Conservation (phyloP, 2,113 vertebrate genomes). For the Oryzias curvinotus region DNA sequence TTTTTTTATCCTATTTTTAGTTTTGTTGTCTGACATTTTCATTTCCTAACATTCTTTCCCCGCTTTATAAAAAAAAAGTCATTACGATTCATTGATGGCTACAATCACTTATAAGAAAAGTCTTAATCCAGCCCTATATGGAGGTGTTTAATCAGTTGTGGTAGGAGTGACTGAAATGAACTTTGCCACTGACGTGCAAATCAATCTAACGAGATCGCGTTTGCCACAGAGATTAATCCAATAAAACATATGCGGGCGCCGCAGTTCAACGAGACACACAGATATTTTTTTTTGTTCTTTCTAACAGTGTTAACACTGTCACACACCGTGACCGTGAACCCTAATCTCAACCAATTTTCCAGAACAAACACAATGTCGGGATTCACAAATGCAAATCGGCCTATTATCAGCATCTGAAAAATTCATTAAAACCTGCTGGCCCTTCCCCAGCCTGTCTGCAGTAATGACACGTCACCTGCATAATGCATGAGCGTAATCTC, state of each 20-base stretch:
- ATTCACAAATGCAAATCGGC: slow-evolving; percentile 52
- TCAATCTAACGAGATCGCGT: slow-evolving; percentile 43
- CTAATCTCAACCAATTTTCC: slow-evolving; percentile 64
- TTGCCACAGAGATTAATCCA: slow-evolving; percentile 45
- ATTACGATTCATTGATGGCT: no score
- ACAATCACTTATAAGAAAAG: no score
- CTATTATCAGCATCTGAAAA: slow-evolving; percentile 61
- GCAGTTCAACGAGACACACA: slow-evolving; percentile 1
- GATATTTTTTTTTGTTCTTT: slow-evolving; percentile 27
- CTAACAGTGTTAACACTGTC: slow-evolving; percentile 41
- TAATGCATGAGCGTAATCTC: slow-evolving; percentile 62
- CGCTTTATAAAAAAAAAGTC: no score
- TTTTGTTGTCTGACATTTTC: no score
- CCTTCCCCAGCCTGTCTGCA: slow-evolving; percentile 41
- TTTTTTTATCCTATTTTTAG: no score
- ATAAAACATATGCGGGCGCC: slow-evolving; percentile 34
- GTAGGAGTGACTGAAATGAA: not conserved
- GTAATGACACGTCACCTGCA: slow-evolving; percentile 60
- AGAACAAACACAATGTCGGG: slow-evolving; percentile 62
- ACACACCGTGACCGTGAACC: slow-evolving; percentile 37
- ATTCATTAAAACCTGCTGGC: slow-evolving; percentile 55
- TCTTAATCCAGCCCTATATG: slow-evolving; percentile 17
- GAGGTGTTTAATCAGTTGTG: slow-evolving; percentile 17
- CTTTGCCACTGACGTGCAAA: slow-evolving; percentile 38
- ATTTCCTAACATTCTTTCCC: no score